Base-by-base conservation (phyloP, 2,797 vertebrate species). In the Spinus pinus region DNA sequence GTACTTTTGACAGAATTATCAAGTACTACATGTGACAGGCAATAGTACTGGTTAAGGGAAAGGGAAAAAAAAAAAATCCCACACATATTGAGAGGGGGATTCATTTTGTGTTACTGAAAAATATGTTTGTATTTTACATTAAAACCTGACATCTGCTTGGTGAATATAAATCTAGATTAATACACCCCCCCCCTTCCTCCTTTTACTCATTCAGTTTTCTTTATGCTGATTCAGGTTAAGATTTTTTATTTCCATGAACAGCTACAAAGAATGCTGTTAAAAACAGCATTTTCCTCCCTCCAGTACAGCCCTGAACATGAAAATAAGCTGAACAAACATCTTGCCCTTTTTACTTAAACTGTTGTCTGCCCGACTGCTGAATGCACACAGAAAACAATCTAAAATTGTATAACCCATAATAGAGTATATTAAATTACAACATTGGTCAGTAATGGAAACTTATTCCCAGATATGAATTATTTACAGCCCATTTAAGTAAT, bases 391-490 rank as follows among this genome's bases (percentile, higher is more conserved):
- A 98, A 98, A 98, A 98, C 97, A 98, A 98, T 98, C 97, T 97
- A 96, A 98, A 98, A 98, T 95, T 97, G 97, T 97, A 98, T 97
- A 98, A 97, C 97, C 97, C 98, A 98, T 98, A 98, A 99, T 98
- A 98, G 98, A 99, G 98, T 98, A 99, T 99, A 99, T 99, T 99
- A 99, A 99, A 99, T 98, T 98, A 99, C 98, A 98, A 98, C 98
- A 98, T 96, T 98, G 98, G 98, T 98, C 98, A 98, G 98, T 99
- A 99, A 99, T 99, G 98, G 98, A 98, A 99, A 99, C 98, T 98
- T 98, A 99, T 99, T 99, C 98, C 98, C 98, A 99, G 98, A 97
- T 98, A 99, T 99, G 98, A 99, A 99, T 99, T 99, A 99, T 99
- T 99, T 98, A 99, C 99, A 98, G 98, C 98, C 98, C 98, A 99